A percentile compares a stretch with the other conserved stretches of the same genome.
Conservation (phyloP, 23 tunicate genomes). For the Aplidium turbinatum region DNA sequence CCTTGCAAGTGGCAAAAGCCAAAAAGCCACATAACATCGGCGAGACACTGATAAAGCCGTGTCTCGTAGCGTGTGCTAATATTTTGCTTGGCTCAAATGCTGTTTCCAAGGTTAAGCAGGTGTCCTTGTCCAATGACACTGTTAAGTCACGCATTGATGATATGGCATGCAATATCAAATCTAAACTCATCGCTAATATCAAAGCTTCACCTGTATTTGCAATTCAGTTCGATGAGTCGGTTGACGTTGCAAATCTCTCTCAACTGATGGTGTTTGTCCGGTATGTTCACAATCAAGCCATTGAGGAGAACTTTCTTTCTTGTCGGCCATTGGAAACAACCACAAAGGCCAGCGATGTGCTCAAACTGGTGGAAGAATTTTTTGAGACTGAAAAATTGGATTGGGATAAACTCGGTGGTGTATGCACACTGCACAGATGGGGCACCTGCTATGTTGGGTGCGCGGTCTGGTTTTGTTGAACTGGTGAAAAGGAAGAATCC, state of each 20-base stretch:
- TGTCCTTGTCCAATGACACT: constrained; percentile 14
- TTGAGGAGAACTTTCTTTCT: constrained; percentile 15
- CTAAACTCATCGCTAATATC: constrained; percentile 35
- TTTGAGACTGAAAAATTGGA: constrained; percentile 7
- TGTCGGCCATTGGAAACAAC: constrained; percentile 19
- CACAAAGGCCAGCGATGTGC: constrained; percentile 14
- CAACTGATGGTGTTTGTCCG: constrained; percentile 10
- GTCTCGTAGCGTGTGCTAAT: constrained; percentile 39
- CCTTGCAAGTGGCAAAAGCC: constrained; percentile 18
- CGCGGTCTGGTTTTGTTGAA: constrained; percentile 26
- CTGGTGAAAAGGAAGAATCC: constrained; percentile 3
- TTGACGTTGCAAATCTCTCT: constrained; percentile 6
- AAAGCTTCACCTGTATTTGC: constrained; percentile 28
- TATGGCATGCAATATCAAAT: constrained; percentile 41
- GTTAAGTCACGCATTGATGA: constrained; percentile 8
- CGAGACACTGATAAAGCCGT: constrained; percentile 35
- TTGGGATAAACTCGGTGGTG: constrained; percentile 30
- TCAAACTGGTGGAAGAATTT: not conserved
- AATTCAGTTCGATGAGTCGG: constrained; percentile 21
- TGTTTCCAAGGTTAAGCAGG: not conserved
- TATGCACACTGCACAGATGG: constrained; percentile 45
- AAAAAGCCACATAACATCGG: constrained; percentile 45
- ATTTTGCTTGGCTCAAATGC: constrained; percentile 34
- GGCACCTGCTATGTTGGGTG: constrained; percentile 33
- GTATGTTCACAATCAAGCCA: constrained; percentile 3